Conservation (phyloP, 2,113 vertebrate genomes). For the Sphaerodactylus townsendi region DNA sequence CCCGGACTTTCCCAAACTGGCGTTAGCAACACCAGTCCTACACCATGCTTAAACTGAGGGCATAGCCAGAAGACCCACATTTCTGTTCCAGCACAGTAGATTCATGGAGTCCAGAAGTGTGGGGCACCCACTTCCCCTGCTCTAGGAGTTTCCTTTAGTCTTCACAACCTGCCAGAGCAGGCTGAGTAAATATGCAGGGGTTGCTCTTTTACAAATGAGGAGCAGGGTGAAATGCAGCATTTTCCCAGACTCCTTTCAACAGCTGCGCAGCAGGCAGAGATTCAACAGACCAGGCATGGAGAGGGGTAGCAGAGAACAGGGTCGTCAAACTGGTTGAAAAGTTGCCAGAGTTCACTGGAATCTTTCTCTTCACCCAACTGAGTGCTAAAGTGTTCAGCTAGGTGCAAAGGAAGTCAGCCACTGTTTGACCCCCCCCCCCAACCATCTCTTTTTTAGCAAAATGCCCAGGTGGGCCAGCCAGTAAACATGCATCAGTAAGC, state of each 20-base stretch:
- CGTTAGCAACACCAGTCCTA: too few relatives aligned
- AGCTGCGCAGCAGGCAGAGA: background rate
- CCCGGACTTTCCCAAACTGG: too few relatives aligned
- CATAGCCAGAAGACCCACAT: background rate
- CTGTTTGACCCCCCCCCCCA: background rate
- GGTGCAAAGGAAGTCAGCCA: background rate
- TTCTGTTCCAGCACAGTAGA: background rate
- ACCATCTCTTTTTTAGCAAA: too few relatives aligned
- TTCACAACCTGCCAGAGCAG: background rate
- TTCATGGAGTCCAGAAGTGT: background rate
- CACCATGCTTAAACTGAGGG: background rate
- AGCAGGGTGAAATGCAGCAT: too few relatives aligned
- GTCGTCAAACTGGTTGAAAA: background rate
- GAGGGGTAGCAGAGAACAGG: background rate
- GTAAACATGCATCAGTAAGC: background rate
- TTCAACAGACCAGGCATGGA: background rate
- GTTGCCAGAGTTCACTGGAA: too few relatives aligned
- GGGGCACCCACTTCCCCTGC: too few relatives aligned
- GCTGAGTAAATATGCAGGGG: too few relatives aligned
- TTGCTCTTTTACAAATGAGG: background rate
- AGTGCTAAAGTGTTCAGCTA: too few relatives aligned
- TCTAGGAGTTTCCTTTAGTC: background rate
- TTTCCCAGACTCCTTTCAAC: too few relatives aligned
- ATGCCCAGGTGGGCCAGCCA: too few relatives aligned
- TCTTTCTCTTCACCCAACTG: background rate